Evolutionary conservation across 2,113 vertebrate genomes (phyloP), one percentile per base, ranked within the genome.

Genomic region (Calyptommatus sinebrachiatus): DNA sequence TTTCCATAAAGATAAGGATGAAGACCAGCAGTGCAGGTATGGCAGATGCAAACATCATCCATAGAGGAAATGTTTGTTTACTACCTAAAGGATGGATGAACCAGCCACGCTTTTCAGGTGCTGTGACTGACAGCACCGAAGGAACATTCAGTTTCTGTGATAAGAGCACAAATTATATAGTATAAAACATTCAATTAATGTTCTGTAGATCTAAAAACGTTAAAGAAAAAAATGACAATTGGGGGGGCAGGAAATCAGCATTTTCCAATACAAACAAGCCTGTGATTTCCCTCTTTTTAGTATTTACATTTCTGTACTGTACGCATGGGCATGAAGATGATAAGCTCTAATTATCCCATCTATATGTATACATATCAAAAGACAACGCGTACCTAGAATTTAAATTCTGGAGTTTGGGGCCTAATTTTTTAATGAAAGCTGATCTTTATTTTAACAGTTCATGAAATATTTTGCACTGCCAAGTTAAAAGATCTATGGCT

Each of bases 1-100:
- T 99, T 93, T 99, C 98, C 98, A 99, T 99, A 91, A 99, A 99
- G 91, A 99, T 99, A 80, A 99, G 96, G 90, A 99, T 99, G 91
- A 99, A 99, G 87, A 99, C 98, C 20, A 99, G 94, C 28, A 99
- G 94, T 7, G 98, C 98, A 0, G 98, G 98, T n/a, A 99, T 95
- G 12, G 97, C 92, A 0, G 97, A 97, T 0, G 98, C 98, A 68
- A 97, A 97, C 97, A 99, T 99, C 98, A 99, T 98, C 98, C 98
- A 99, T 46, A 96, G 86, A 0, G 98, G 98, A 86, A 99, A 99
- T 2, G 96, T 93, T 28, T 96, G 94, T 77, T 96, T 95, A 68
- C 96, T 97, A 79, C 98, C 98, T 86, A 99, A 94, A 1, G 98
- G 98, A 35, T 96, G 97, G 89, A 99, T 97, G 93, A 99, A 97